Base-by-base conservation (phyloP, 2,113 vertebrate species). In the Bubalus kerabau region DNA sequence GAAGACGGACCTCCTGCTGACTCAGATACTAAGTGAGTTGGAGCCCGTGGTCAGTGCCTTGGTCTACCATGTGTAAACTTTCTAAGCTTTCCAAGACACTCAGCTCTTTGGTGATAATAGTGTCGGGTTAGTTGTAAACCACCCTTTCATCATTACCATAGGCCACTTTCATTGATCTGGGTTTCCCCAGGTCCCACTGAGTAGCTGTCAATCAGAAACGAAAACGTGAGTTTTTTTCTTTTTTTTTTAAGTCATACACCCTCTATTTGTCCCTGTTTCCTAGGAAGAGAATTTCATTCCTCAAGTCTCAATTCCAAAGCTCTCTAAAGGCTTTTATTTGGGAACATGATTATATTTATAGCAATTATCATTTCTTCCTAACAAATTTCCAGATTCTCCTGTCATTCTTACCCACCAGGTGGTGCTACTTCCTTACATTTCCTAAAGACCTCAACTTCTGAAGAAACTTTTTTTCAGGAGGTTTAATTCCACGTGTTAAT, bases 371-470 rank as follows among this genome's bases (percentile, higher is more conserved):
- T 87, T 90, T 7, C n/a, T 81, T 40, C 50, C 11, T 9, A 74
- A 91, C 13, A 36, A 74, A 28, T 85, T 21, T 21, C 36, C 21
- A 24, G n/a, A 43, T 4, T 74, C 30, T 71, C 21, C 13, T 93
- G 80, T 87, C 54, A 40, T 82, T 87, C 26, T 90, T 8, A 82
- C 59, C 95, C 97, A 98, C 94, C 93, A 97, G 97, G 92, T 97
- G 98, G 96, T n/a, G 95, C 84, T 83, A 71, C 59, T 87, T 90
- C 84, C 90, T 94, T 23, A 85, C 12, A 48, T 81, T 90, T 97
- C 40, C 57, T 43, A 2, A 95, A 86, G 48, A 78, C 26, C 52
- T 15, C 21, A 50, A 0, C 71, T 54, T 89, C 40, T 46, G 32
- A 46, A 91, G 87, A 6, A 80, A 91, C 14, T 52, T 28, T 59